Conservation (phyloP, 2,888 invertebrate species). For the Harpalus rufipes region DNA sequence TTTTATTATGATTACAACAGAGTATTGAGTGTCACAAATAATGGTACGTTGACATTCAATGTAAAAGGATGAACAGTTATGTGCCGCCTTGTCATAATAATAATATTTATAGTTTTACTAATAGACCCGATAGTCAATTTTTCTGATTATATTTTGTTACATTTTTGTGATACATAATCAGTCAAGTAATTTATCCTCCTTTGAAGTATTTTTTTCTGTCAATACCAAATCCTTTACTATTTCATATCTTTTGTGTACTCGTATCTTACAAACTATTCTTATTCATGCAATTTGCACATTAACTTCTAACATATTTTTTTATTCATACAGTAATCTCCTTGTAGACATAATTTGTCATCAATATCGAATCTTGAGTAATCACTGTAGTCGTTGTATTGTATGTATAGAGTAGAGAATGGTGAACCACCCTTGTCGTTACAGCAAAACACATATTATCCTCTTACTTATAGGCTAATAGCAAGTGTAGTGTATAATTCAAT, state of each 20-base stretch:
- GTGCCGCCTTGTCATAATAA: too few relatives aligned
- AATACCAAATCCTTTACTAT: neutral
- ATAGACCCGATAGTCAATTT: too few relatives aligned
- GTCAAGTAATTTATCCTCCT: neutral
- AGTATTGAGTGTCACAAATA: too few relatives aligned
- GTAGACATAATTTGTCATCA: conserved; percentile 23
- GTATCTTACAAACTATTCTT: neutral
- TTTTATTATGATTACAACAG: too few relatives aligned
- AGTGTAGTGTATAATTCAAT: conserved; percentile 51
- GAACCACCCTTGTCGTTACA: conserved; percentile 10
- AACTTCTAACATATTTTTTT: conserved; percentile 13
- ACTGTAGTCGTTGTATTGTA: neutral
- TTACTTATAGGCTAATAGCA: conserved; percentile 41
- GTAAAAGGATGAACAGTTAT: too few relatives aligned
- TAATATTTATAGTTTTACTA: too few relatives aligned
- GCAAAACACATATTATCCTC: conserved; percentile 50
- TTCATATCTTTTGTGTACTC: neutral
- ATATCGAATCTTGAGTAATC: conserved; percentile 31
- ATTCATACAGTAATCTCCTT: conserved; percentile 42
- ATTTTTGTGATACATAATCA: neutral
- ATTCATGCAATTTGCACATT: conserved; percentile 53
- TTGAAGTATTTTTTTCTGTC: neutral
- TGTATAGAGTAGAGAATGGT: neutral
- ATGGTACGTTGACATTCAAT: too few relatives aligned
- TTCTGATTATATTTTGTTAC: too few relatives aligned